phyloP scores from a whole-genome alignment of 1,140 invertebrate species.

The Drosophila bocki region DNA sequence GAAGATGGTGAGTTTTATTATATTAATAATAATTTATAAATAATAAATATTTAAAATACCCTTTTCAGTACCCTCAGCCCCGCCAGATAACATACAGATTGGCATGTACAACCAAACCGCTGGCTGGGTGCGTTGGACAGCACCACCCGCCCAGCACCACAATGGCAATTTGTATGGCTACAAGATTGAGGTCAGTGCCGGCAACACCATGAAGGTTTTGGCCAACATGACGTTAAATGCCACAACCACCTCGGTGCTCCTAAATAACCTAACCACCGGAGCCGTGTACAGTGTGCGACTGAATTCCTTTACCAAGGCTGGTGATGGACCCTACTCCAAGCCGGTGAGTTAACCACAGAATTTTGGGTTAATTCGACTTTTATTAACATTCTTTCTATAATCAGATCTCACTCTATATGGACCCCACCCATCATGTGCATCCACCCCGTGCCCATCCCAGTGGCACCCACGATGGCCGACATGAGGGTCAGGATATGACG shows the following conservation, averaged over 20 bases:
- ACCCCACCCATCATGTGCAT: slow-evolving; percentile 86
- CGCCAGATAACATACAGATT: slow-evolving; percentile 93
- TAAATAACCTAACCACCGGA: slow-evolving; percentile 91
- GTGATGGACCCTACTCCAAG: slow-evolving; percentile 89
- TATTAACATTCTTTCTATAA: background rate
- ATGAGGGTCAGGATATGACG: slow-evolving; percentile 65
- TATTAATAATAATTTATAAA: too few species aligned
- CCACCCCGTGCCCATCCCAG: slow-evolving; percentile 87
- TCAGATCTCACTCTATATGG: slow-evolving; percentile 87
- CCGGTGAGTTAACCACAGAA: slow-evolving; percentile 82
- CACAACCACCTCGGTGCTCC: slow-evolving; percentile 89
- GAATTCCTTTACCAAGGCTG: slow-evolving; percentile 90
- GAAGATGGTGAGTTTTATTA: slow-evolving; percentile 87
- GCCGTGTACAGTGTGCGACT: slow-evolving; percentile 90
- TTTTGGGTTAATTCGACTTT: accelerated
- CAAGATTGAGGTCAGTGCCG: slow-evolving; percentile 87
- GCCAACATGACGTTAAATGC: slow-evolving; percentile 91
- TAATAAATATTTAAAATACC: background rate
- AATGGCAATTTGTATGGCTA: slow-evolving; percentile 94
- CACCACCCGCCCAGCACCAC: slow-evolving; percentile 91
- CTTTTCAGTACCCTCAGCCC: slow-evolving; percentile 89
- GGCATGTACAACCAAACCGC: slow-evolving; percentile 94
- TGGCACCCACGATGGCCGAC: slow-evolving; percentile 72
- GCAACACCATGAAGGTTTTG: slow-evolving; percentile 86
- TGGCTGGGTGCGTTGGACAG: slow-evolving; percentile 91